Evolutionary conservation across 2,888 invertebrate genomes (phyloP).

Genomic region (Eupelmus urozonus): DNA sequence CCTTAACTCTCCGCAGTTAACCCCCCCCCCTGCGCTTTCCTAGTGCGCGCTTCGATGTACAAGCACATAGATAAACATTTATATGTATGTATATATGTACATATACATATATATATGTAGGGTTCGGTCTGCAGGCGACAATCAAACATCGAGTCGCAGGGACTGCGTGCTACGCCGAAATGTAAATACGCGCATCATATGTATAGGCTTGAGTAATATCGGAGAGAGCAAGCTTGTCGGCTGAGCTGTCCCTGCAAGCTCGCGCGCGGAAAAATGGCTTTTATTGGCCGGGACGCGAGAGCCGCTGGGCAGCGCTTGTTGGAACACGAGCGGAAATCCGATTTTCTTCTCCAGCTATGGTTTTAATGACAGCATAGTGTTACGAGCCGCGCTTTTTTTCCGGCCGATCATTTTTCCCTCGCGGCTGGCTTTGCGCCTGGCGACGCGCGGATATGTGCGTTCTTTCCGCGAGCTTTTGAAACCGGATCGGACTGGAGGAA

Average conservation of each 20-base stretch:
- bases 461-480: neutral
- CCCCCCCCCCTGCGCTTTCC: neutral
- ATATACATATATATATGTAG: neutral
- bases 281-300: constrained; percentile 5
- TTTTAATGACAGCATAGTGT: constrained; percentile 18
- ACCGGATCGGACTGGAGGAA: neutral
- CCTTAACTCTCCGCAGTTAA: too few relatives aligned
- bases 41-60: neutral
- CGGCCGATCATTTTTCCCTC: neutral
- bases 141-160: constrained; percentile 27
- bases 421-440: too few relatives aligned
- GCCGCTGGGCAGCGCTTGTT: constrained; percentile 14
- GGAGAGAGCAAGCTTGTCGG: too few relatives aligned
- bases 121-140: constrained; percentile 15
- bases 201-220: constrained; percentile 19
- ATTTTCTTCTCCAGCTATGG: constrained; percentile 12
- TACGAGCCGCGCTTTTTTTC: neutral
- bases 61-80: neutral
- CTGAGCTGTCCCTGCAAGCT: neutral
- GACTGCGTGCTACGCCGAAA: constrained; percentile 11
- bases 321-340: neutral
- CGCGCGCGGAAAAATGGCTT: constrained; percentile 34
- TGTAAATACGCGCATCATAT: constrained; percentile 44
- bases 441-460: neutral
- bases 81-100: neutral